phyloP scores from a whole-genome alignment of 2,113 vertebrate species.

The Prochilodus magdalenae region DNA sequence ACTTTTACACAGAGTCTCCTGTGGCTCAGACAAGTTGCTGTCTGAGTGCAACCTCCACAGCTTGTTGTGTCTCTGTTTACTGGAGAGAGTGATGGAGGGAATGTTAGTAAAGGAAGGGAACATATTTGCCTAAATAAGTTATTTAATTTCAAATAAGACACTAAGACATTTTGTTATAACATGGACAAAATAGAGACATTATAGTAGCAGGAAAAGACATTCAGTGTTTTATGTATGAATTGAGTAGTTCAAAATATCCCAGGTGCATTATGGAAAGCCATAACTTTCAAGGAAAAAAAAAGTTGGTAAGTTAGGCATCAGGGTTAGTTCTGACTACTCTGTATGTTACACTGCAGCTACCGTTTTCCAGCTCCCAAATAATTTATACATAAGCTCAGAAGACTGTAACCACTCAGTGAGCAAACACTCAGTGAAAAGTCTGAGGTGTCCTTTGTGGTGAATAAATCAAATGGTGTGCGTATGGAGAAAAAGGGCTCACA shows the following conservation, averaged over 20 bases:
- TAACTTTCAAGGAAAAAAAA: no score
- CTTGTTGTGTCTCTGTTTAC: conserved; percentile 97
- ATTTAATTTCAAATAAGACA: background rate
- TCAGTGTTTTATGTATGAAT: no score
- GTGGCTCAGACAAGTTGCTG: conserved; percentile 89
- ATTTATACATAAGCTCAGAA: background rate
- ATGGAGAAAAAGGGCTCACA: background rate
- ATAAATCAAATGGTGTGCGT: conserved; percentile 2
- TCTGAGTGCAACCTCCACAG: conserved; percentile 97
- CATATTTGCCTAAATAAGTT: background rate
- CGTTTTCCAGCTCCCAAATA: background rate
- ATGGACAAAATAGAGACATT: no score
- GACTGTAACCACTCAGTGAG: background rate
- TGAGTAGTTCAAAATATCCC: no score
- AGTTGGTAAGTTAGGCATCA: no score
- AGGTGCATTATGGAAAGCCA: no score
- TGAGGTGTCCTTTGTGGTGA: background rate
- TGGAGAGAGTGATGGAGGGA: conserved; percentile 63
- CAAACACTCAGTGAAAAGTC: conserved; percentile 24
- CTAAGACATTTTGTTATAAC: no score
- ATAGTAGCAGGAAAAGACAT: no score
- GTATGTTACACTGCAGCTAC: no score
- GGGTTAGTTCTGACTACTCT: no score
- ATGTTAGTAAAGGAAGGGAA: background rate
- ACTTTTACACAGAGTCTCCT: conserved; percentile 74